Conservation (phyloP, 92 coral and sea anemone species). For the Heteractis magnifica region DNA sequence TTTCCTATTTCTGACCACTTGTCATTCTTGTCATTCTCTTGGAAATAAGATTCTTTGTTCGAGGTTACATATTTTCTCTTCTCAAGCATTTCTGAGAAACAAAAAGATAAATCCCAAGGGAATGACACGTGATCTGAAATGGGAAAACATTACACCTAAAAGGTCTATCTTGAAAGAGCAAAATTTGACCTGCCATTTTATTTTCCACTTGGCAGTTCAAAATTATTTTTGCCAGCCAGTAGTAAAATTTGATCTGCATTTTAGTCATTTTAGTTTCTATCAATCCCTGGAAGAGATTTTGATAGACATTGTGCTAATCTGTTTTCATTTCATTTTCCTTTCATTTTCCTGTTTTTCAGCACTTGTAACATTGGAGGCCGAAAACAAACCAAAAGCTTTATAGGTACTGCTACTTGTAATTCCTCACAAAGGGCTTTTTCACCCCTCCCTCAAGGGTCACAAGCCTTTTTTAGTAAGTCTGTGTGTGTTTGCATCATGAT, state of each 20-base stretch:
- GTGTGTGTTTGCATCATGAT: not conserved
- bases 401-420: constrained; percentile 29
- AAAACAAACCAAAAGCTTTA: constrained; percentile 52
- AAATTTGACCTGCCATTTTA: too few species aligned
- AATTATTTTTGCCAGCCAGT: too few species aligned
- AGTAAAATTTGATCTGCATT: too few species aligned
- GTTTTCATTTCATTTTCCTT: not conserved
- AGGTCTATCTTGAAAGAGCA: too few species aligned
- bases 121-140: too few species aligned
- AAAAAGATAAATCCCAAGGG: too few species aligned
- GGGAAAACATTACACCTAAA: too few species aligned
- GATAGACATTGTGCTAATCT: too few species aligned
- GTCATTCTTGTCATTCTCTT: not conserved
- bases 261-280: not conserved
- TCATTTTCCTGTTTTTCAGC: constrained; percentile 21
- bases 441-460: constrained; percentile 54
- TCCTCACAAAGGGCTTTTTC: constrained; percentile 41
- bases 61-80: too few species aligned
- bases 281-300: not conserved
- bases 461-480: constrained; percentile 20
- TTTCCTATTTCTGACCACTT: not conserved
- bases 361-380: constrained; percentile 54
- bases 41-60: too few species aligned
- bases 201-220: too few species aligned
- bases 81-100: too few species aligned